Base-by-base conservation (phyloP, 2,113 vertebrate genomes). In the Gasterosteus aculeatus region DNA sequence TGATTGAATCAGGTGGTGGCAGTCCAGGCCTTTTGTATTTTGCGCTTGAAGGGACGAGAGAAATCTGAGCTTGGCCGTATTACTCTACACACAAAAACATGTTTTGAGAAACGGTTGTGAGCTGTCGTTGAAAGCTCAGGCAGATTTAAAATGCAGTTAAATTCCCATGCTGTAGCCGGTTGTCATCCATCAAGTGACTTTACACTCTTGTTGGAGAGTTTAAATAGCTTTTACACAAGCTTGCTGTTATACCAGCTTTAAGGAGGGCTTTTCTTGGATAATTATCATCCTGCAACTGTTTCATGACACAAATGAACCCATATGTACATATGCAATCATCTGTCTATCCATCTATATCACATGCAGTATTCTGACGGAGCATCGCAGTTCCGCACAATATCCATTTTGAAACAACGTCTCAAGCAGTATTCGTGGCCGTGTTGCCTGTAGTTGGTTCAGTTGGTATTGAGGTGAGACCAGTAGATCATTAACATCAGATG, bases 1-100 rank as follows among this genome's bases (percentile, higher is more conserved):
- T 98, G 97, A 99, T 98, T 98, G 96, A 98, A 96, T 96, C 96
- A 96, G 96, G 94, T 96, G 94, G 93, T 92, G 94, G 95, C 95
- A 95, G 95, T 92, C 85, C 81, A 94, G 94, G 93, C 94, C 95
- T 97, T 96, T 96, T 94, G 93, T 95, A 95, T 96, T 96, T 94
- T 95, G 93, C 87, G 95, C 96, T 98, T 90, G 93, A 94, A 96
- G 95, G 95, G 93, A 94, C 90, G 91, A 94, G 94, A 90, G 95
- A 95, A 95, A 96, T 95, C 94, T 95, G 95, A 95, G 94, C 94
- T 94, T 46, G 88, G 95, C 93, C 90, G 94, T 93, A 94, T 93
- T 95, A 93, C 94, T 95, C 94, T 92, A 93, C 93, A 87, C 90
- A 91, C 85, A 83, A 78, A 85, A 87, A 92, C 86, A 83, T 87